These are phyloP conservation scores for Notechis scutatus DNA, from an alignment of 2,113 vertebrate genomes.

Conservation along the genomic window DNA sequence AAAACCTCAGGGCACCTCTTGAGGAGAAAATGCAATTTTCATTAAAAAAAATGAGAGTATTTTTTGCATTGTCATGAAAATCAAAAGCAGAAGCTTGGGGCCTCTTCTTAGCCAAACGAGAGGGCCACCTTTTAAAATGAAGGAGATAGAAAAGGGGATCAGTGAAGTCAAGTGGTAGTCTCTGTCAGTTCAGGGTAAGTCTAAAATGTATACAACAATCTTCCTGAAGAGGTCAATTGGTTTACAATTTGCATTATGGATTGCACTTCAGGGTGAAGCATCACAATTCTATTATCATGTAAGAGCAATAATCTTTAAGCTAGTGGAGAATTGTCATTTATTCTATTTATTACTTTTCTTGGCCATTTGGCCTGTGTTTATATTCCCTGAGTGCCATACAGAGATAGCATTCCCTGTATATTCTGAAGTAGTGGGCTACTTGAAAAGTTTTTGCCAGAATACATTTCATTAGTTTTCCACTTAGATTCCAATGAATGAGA, in stretches of 20 bases:
- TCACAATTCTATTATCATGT: too few relatives aligned
- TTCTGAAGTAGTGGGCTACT: background rate
- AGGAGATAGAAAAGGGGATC: background rate
- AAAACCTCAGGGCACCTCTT: background rate
- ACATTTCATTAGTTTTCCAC: background rate
- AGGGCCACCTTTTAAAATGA: background rate
- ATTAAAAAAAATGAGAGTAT: background rate
- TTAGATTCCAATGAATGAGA: background rate
- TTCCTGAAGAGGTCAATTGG: background rate
- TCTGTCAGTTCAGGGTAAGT: background rate
- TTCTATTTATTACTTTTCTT: background rate
- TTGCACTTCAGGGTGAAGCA: background rate
- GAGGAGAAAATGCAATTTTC: background rate
- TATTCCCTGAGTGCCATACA: background rate
- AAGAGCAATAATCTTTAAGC: background rate
- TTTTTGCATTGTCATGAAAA: background rate
- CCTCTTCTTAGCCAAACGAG: background rate
- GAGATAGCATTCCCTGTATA: background rate
- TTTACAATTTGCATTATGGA: background rate
- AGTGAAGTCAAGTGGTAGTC: background rate
- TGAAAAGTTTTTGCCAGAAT: background rate
- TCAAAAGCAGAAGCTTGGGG: background rate
- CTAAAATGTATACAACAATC: background rate
- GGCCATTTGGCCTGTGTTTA: background rate
- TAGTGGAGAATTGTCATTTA: background rate